Conservation (phyloP, 2,113 vertebrate species). For the Sinocyclocheilus grahami region DNA sequence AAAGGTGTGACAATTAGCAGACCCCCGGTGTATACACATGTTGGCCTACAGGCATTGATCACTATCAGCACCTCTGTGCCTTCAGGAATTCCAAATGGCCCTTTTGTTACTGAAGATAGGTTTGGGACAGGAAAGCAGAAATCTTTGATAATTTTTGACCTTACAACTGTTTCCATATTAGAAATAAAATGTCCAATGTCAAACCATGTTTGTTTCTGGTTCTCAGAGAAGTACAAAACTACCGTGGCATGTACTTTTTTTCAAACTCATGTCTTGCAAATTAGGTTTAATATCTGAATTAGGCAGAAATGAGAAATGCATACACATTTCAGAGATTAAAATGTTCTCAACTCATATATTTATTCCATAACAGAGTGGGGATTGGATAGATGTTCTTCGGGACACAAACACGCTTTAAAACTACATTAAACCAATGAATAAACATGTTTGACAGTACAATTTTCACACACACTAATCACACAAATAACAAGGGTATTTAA, state of each 20-base stretch:
- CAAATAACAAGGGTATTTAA: not conserved
- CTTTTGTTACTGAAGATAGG: too few species aligned
- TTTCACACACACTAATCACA: not conserved
- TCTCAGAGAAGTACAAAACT: not conserved
- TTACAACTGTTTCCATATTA: not conserved
- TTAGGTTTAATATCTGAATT: not conserved
- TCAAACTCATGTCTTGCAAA: not conserved
- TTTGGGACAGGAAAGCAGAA: too few species aligned
- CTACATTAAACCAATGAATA: not conserved
- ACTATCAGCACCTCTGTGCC: too few species aligned
- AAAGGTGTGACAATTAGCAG: too few species aligned
- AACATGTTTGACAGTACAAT: not conserved
- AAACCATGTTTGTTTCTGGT: not conserved
- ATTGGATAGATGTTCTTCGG: not conserved
- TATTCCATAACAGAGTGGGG: not conserved
- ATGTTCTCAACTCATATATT: not conserved
- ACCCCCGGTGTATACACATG: too few species aligned
- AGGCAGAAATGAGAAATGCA: not conserved
- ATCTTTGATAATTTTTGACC: too few species aligned
- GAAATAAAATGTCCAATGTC: too few species aligned
- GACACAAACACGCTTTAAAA: not conserved
- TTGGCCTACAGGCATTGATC: too few species aligned
- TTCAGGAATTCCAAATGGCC: too few species aligned
- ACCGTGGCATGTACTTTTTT: not conserved
- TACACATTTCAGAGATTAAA: not conserved